Percentiles rank a stretch among this genome's conserved stretches.
phyloP scores from a whole-genome alignment of 2,888 invertebrate species.

The Ariolimax columbianus region DNA sequence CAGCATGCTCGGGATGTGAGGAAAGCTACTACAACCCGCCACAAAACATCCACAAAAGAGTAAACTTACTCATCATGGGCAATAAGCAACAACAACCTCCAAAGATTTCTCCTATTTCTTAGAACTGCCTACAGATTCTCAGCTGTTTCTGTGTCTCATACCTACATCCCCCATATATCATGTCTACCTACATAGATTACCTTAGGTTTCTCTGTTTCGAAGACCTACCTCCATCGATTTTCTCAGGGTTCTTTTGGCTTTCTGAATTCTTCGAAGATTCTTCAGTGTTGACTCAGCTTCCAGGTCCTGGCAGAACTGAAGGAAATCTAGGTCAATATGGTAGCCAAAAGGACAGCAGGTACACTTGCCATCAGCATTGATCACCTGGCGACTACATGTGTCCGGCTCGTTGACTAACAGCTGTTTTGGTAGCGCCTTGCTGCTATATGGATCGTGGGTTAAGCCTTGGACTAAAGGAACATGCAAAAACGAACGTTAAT shows the following conservation, averaged over 20 bases:
- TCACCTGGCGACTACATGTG: neutral
- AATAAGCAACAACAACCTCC: no score
- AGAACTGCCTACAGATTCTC: no score
- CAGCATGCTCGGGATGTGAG: no score
- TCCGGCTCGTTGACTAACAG: constrained; percentile 29
- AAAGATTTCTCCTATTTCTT: no score
- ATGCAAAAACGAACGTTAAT: neutral
- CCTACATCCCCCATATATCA: no score
- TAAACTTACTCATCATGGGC: no score
- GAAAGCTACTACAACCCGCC: no score
- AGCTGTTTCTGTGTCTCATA: no score
- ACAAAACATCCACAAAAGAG: no score
- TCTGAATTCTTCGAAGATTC: constrained; percentile 80
- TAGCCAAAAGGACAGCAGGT: constrained; percentile 93
- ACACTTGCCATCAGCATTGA: constrained; percentile 80
- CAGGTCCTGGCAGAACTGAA: constrained; percentile 87
- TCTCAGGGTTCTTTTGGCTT: constrained; percentile 86
- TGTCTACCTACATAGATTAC: no score
- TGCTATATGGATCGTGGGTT: neutral
- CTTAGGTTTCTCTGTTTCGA: no score
- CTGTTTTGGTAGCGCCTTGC: neutral
- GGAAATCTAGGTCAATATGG: constrained; percentile 93
- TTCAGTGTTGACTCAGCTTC: constrained; percentile 71
- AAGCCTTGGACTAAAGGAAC: neutral
- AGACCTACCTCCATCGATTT: constrained; percentile 88